Evolutionary conservation across 2,797 vertebrate genomes (phyloP).

Genomic region (Eutrigla gurnardus): DNA sequence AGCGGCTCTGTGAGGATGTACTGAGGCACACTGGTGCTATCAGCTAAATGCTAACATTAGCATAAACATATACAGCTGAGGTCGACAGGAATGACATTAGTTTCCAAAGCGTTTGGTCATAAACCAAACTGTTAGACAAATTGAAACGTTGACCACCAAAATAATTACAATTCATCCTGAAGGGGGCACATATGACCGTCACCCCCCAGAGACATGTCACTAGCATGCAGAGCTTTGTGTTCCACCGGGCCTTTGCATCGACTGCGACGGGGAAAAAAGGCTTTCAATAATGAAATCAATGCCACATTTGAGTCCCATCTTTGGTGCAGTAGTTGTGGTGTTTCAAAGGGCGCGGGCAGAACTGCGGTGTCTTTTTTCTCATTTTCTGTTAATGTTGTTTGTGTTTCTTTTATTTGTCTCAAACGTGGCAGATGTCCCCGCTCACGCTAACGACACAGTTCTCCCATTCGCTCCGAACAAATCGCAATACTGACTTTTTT

Average conservation of each 20-base stretch:
- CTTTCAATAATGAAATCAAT: conserved; percentile 24
- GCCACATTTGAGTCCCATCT: conserved; percentile 31
- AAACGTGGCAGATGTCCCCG: conserved; percentile 58
- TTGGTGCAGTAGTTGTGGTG: conserved; percentile 28
- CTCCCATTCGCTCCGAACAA: conserved; percentile 2
- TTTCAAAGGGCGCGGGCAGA: conserved; percentile 49
- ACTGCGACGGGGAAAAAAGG: neutral
- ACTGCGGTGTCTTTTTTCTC: conserved; percentile 27
- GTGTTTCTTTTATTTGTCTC: conserved; percentile 56
- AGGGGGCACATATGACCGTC: neutral
- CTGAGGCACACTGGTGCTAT: no score
- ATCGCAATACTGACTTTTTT: neutral
- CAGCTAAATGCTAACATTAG: neutral
- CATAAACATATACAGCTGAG: neutral
- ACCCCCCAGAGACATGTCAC: neutral
- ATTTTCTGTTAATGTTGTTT: conserved; percentile 60
- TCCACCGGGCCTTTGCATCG: neutral
- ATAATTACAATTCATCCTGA: neutral
- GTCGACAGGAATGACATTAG: neutral
- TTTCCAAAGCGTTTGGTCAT: neutral
- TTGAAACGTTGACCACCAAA: neutral
- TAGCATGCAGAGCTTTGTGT: conserved; percentile 15
- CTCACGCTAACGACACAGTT: conserved; percentile 44
- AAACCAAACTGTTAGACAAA: conserved; percentile 1
- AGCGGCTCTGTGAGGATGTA: neutral